phyloP scores from a whole-genome alignment of 2,797 vertebrate genomes.

The Cygnus olor region DNA sequence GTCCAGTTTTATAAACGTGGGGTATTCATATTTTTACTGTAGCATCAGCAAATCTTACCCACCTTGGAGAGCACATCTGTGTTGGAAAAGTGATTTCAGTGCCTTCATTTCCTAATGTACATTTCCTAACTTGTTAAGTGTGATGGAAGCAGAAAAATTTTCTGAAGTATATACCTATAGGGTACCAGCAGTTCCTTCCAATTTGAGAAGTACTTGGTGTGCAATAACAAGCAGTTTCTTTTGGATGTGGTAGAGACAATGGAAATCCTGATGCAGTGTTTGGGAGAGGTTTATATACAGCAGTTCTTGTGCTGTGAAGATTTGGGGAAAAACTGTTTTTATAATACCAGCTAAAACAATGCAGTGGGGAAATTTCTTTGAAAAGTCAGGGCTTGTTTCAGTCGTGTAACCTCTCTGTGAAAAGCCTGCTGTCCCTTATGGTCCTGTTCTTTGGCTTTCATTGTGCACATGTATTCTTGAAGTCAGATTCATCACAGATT shows the following conservation, averaged over 20 bases:
- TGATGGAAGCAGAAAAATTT: not conserved
- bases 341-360: not conserved
- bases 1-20: not conserved
- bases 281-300: not conserved
- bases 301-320: not conserved
- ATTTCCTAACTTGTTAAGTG: not conserved
- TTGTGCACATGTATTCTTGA: not conserved
- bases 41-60: not conserved
- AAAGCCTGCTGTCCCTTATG: not conserved
- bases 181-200: not conserved
- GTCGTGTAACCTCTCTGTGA: not conserved
- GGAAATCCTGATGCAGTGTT: not conserved
- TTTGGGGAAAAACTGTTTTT: not conserved
- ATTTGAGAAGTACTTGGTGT: not conserved
- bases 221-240: not conserved
- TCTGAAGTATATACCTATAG: not conserved
- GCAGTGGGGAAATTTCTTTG: not conserved
- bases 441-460: not conserved
- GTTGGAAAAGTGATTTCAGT: not conserved
- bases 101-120: not conserved
- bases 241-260: accelerated
- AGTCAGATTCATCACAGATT: not conserved
- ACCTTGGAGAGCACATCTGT: not conserved
- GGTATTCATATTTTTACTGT: not conserved
- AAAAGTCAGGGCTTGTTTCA: not conserved